Percentiles rank a stretch among this genome's conserved stretches.
Conservation (phyloP, 2,797 vertebrate species). For the Dendrocincla fuliginosa region DNA sequence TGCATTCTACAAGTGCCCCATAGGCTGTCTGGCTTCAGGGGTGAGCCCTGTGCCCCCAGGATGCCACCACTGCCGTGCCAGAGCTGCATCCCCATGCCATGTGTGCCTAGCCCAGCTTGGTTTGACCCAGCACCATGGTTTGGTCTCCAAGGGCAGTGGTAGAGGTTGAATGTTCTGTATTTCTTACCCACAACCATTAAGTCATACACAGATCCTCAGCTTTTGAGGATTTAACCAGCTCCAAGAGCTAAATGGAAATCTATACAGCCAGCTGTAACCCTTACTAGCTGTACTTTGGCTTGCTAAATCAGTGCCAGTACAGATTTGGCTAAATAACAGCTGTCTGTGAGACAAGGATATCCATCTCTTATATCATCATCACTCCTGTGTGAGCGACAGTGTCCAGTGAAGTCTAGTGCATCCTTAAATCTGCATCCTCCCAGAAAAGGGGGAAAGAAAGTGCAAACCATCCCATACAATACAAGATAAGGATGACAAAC, state of each 20-base stretch:
- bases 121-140: not conserved
- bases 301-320: not conserved
- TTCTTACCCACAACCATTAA: not conserved
- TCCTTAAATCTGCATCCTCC: not conserved
- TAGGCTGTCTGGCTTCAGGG: not conserved
- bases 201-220: not conserved
- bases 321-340: not conserved
- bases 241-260: not conserved
- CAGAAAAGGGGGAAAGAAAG: not conserved
- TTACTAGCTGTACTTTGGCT: not conserved
- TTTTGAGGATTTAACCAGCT: not conserved
- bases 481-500: not conserved
- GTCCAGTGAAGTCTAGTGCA: not conserved
- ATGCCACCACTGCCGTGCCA: not conserved
- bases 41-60: not conserved
- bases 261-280: not conserved
- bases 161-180: accelerated
- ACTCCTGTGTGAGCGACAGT: not conserved
- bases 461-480: not conserved
- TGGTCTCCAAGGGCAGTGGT: accelerated
- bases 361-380: not conserved
- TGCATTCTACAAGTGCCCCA: accelerated
- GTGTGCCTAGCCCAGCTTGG: too few species aligned
- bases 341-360: not conserved
- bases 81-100: not conserved